A percentile compares a stretch with the other conserved stretches of the same genome.
These are phyloP conservation scores for Deilephila elpenor DNA, from an alignment of 2,888 invertebrate genomes.

Conservation along the genomic window DNA sequence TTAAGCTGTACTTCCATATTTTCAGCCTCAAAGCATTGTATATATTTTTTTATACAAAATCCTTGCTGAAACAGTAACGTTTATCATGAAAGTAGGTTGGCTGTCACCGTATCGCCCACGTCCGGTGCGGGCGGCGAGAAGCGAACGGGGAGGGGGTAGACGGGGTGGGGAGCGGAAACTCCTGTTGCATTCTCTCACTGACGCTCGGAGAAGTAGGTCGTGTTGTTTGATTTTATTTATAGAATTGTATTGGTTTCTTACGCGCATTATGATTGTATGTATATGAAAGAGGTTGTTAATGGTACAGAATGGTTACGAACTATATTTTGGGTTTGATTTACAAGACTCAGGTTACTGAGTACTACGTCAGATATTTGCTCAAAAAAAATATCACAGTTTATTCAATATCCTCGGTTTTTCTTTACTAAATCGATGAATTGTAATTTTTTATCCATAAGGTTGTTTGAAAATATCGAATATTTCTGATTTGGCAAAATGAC, in stretches of 20 bases:
- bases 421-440: too few species aligned
- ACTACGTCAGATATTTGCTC: too few species aligned
- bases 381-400: too few species aligned
- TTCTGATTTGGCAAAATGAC: too few species aligned
- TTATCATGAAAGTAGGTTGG: slow-evolving; percentile 21
- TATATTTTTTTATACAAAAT: neutral
- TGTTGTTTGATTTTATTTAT: slow-evolving; percentile 29
- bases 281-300: too few species aligned
- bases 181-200: slow-evolving; percentile 46
- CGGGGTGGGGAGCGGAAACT: slow-evolving; percentile 40
- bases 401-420: too few species aligned
- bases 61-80: slow-evolving; percentile 1
- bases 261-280: too few species aligned
- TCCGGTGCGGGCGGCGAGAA: slow-evolving; percentile 8
- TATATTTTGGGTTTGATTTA: too few species aligned
- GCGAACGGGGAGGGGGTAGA: slow-evolving; percentile 31
- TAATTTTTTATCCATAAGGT: too few species aligned
- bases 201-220: slow-evolving; percentile 52
- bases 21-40: neutral
- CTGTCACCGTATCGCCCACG: slow-evolving; percentile 19
- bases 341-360: too few species aligned
- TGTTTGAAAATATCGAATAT: too few species aligned
- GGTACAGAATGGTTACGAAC: too few species aligned
- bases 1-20: neutral
- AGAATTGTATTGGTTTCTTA: neutral